Evolutionary conservation across 2,888 invertebrate species (phyloP).

Genomic region (Drosophila nr. fundita): DNA sequence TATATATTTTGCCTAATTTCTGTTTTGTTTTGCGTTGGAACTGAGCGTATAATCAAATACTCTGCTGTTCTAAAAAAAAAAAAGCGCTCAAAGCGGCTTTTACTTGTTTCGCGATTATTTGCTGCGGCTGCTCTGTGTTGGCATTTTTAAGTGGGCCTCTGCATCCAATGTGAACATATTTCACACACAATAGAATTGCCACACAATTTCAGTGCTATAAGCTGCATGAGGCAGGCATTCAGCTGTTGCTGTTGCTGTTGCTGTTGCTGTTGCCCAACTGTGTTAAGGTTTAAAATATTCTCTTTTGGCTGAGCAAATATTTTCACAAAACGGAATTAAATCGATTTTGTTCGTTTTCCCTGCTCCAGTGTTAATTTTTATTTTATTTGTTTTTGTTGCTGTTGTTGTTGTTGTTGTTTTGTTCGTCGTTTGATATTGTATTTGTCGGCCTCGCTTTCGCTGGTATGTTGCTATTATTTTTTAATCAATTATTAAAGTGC

Average conservation of each 20-base stretch:
- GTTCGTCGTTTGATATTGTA: conserved; percentile 18
- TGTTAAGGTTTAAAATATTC: conserved; percentile 68
- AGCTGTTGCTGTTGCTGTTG: conserved; percentile 19
- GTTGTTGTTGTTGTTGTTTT: conserved; percentile 2
- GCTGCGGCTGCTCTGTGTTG: conserved; percentile 14
- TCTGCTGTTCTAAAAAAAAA: conserved; percentile 1
- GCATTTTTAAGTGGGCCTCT: conserved; percentile 21
- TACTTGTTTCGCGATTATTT: conserved; percentile 15
- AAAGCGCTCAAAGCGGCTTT: conserved; percentile 16
- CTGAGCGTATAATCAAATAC: conserved; percentile 14
- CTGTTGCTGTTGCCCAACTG: conserved; percentile 44
- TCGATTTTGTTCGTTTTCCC: conserved; percentile 53
- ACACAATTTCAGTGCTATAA: conserved; percentile 23
- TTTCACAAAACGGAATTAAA: conserved; percentile 61
- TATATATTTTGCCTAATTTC: background rate
- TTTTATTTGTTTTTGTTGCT: background rate
- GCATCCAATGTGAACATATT: conserved; percentile 28
- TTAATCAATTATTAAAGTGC: conserved; percentile 34
- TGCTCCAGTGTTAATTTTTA: conserved; percentile 19
- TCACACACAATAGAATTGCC: conserved; percentile 41
- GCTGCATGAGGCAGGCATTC: conserved; percentile 27
- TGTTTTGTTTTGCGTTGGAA: background rate
- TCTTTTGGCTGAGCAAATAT: conserved; percentile 68
- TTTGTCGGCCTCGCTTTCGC: background rate
- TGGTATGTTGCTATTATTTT: conserved; percentile 26